Evolutionary conservation across 2,113 vertebrate species (phyloP), one percentile per base, ranked within the genome.

Genomic region (Laticauda laticaudata): DNA sequence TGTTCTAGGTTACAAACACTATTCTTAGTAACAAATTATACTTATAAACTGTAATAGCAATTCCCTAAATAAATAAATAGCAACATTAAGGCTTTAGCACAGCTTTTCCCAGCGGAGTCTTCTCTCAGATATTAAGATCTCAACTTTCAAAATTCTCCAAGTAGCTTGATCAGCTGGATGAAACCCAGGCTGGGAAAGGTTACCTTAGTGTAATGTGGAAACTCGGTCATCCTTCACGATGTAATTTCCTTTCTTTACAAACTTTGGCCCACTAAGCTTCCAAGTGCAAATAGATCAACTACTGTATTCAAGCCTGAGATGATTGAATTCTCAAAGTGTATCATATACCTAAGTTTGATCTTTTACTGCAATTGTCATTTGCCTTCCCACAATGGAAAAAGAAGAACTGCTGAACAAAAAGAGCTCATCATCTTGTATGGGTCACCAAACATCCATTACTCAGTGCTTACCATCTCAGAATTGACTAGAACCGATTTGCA

Each of bases 201-300:
- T 81, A 75, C 14, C n/a, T 75, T 18, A 39, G 34, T 39, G 34
- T 81, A 39, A 81, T 43, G 7, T 39, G 34, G 18, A 39, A 81
- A 8, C 34, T 20, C 1, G 43, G 56, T 91, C 90, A 89, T 57
- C 75, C 91, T 93, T 92, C 53, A 95, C 18, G 43, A 10, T 5
- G 9, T 94, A 94, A 91, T 91, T 85, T 85, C 57, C 61, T 54
- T 43, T 34, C 48, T 81, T 51, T 61, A 55, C 24, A 91, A 91
- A 45, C 43, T 12, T 86, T 21, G 2, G 21, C 34, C 85, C 20
- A 39, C 26, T 29, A 29, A 21, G 29, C 15, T 51, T 53, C 23
- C 86, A 45, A 21, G 5, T 29, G 2, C 56, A 92, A 69, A 69
- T 29, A 89, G 29, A 87, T 59, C 20, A 90, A 3, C 56, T 43